A percentile compares a stretch with the other conserved stretches of the same genome.
These are phyloP conservation scores for Caenorhabditis sp. DNA, from an alignment of 2,888 invertebrate species.

Conservation along the genomic window DNA sequence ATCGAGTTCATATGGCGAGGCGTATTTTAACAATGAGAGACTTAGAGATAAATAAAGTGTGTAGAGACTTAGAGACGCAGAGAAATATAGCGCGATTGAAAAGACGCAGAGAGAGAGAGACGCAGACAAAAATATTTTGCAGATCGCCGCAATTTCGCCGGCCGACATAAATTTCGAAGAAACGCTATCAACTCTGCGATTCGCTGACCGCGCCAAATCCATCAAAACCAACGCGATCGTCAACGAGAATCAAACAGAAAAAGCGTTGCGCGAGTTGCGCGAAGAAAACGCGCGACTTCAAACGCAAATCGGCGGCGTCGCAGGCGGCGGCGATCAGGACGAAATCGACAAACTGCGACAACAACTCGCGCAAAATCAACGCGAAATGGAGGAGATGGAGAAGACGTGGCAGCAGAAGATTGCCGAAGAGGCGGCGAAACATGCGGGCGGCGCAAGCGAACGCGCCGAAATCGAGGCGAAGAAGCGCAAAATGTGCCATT, in stretches of 20 bases:
- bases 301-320: constrained; percentile 56
- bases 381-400: constrained; percentile 74
- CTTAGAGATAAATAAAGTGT: too few relatives aligned
- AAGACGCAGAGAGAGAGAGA: neutral
- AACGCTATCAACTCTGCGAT: constrained; percentile 86
- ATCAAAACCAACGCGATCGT: constrained; percentile 75
- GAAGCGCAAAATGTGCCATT: constrained; percentile 71
- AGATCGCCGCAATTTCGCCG: constrained; percentile 95
- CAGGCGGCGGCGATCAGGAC: constrained; percentile 39
- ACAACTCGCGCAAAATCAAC: constrained; percentile 73
- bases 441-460: constrained; percentile 34
- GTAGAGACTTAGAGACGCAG: too few relatives aligned
- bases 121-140: too few relatives aligned
- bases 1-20: neutral
- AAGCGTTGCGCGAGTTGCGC: constrained; percentile 75
- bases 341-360: constrained; percentile 63
- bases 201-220: constrained; percentile 75
- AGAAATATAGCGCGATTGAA: neutral
- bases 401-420: constrained; percentile 72
- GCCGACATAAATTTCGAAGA: constrained; percentile 98
- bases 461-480: constrained; percentile 55
- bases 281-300: constrained; percentile 75
- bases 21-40: neutral
- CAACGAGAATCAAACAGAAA: constrained; percentile 76
- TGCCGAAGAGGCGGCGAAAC: constrained; percentile 63